phyloP scores from a whole-genome alignment of 2,797 vertebrate genomes.

The Schizopygopsis pylzovi region DNA sequence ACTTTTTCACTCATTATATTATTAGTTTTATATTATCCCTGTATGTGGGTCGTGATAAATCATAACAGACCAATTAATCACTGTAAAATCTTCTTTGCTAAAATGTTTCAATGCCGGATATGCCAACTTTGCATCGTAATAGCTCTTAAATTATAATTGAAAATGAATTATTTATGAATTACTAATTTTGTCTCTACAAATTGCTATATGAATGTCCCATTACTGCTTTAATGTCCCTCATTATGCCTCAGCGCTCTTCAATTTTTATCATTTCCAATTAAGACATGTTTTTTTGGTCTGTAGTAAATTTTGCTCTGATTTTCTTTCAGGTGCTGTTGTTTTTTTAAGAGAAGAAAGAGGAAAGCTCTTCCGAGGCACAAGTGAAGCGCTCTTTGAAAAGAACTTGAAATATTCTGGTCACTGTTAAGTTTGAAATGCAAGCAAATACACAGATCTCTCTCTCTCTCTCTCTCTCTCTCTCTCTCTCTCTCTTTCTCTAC shows the following conservation, averaged over 20 bases:
- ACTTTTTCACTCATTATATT: not conserved
- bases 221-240: slow-evolving; percentile 3
- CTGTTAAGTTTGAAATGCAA: slow-evolving; percentile 83
- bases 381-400: slow-evolving; percentile 77
- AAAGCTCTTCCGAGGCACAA: slow-evolving; percentile 97
- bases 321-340: slow-evolving; percentile 93
- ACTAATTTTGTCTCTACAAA: not conserved
- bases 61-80: not conserved
- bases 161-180: not conserved
- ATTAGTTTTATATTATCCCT: not conserved
- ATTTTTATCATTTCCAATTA: not conserved
- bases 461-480: slow-evolving; percentile 9
- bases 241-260: not conserved
- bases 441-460: slow-evolving; percentile 70
- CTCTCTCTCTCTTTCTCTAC: slow-evolving; percentile 10
- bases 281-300: not conserved
- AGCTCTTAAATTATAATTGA: not conserved
- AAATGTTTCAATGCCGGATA: not conserved
- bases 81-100: not conserved
- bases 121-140: not conserved
- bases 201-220: not conserved
- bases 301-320: slow-evolving; percentile 13
- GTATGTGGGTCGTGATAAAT: not conserved
- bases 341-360: slow-evolving; percentile 98
- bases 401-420: slow-evolving; percentile 84